Conservation (phyloP, 2,888 invertebrate species). For the Adelphocoris suturalis region DNA sequence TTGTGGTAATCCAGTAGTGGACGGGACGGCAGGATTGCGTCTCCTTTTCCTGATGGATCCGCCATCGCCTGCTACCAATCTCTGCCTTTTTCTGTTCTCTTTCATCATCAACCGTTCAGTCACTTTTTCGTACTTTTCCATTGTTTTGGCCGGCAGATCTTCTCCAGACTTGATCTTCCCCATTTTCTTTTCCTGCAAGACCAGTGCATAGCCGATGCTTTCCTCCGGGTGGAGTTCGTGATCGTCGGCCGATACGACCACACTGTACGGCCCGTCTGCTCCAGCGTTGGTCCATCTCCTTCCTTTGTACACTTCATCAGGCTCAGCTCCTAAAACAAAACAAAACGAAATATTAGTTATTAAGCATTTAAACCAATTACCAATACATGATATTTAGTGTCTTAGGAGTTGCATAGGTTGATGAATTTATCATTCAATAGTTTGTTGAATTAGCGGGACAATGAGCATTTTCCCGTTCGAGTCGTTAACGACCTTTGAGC, state of each 20-base stretch:
- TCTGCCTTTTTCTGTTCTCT: slow-evolving; percentile 70
- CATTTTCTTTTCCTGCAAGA: slow-evolving; percentile 71
- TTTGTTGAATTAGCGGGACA: too few relatives aligned
- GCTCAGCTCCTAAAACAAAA: slow-evolving; percentile 71
- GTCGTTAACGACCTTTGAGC: too few relatives aligned
- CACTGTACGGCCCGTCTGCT: slow-evolving; percentile 74
- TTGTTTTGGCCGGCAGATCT: slow-evolving; percentile 17
- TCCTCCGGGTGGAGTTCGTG: slow-evolving; percentile 70
- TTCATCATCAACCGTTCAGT: slow-evolving; percentile 73
- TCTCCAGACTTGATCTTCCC: slow-evolving; percentile 61
- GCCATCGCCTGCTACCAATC: slow-evolving; percentile 37
- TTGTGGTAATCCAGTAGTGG: slow-evolving; percentile 73
- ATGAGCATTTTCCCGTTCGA: too few relatives aligned
- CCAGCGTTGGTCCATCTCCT: slow-evolving; percentile 73
- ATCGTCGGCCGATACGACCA: slow-evolving; percentile 74
- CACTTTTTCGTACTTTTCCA: slow-evolving; percentile 73
- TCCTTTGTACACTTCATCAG: slow-evolving; percentile 71
- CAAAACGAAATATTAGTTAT: not conserved
- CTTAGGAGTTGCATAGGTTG: too few relatives aligned
- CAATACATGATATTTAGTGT: too few relatives aligned
- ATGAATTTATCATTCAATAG: too few relatives aligned
- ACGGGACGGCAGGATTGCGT: slow-evolving; percentile 60
- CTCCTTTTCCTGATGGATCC: slow-evolving; percentile 65
- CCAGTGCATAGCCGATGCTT: slow-evolving; percentile 69
- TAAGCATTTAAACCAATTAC: not conserved